These are phyloP conservation scores for Emys orbicularis DNA, from an alignment of 2,797 vertebrate species.

Conservation along the genomic window DNA sequence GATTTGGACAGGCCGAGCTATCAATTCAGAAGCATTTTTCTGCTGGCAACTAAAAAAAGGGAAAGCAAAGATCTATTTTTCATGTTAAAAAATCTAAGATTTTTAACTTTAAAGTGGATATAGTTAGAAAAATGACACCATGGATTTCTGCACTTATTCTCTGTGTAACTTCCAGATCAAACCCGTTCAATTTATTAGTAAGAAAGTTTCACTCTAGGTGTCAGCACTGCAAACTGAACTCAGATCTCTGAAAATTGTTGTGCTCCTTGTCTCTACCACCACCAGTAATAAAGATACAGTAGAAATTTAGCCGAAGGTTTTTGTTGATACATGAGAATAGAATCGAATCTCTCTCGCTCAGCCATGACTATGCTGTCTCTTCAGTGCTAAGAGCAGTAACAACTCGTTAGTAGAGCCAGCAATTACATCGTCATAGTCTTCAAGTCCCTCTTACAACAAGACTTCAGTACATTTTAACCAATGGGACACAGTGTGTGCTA, in stretches of 20 bases:
- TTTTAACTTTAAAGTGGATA: neutral
- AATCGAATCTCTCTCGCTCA: neutral
- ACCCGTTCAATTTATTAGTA: slow-evolving; percentile 27
- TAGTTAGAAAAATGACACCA: neutral
- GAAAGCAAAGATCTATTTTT: slow-evolving; percentile 6
- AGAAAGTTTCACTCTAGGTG: slow-evolving; percentile 70
- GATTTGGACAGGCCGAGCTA: neutral
- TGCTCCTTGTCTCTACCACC: slow-evolving; percentile 23
- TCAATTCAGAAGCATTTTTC: neutral
- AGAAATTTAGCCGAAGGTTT: slow-evolving; percentile 26
- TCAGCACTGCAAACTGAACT: slow-evolving; percentile 71
- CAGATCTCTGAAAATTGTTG: slow-evolving; percentile 40
- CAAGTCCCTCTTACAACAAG: neutral
- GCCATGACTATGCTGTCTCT: neutral
- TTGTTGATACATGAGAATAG: slow-evolving; percentile 9
- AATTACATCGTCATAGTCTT: neutral
- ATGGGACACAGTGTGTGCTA: slow-evolving; percentile 14
- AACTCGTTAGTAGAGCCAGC: slow-evolving; percentile 16
- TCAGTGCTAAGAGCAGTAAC: neutral
- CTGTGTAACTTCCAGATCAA: slow-evolving; percentile 25
- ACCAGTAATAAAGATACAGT: slow-evolving; percentile 41
- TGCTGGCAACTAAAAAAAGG: neutral
- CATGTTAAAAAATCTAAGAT: neutral
- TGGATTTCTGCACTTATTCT: neutral
- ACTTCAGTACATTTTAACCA: neutral